Evolutionary conservation across 2,888 invertebrate species (phyloP).

Genomic region (Drosophila acutilabella): DNA sequence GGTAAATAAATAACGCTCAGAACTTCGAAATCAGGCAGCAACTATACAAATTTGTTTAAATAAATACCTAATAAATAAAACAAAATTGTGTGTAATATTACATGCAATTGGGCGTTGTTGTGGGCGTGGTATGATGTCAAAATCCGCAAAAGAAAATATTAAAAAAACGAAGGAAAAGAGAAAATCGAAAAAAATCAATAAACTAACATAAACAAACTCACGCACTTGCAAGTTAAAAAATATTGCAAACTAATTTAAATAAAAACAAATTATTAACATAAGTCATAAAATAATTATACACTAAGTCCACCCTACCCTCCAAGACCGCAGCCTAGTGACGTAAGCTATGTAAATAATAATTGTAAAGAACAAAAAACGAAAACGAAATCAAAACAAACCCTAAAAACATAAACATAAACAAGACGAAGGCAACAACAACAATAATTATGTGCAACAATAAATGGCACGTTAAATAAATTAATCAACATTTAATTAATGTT

Average conservation of each 20-base stretch:
- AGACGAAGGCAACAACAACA: conserved; percentile 42
- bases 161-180: conserved; percentile 27
- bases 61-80: conserved; percentile 26
- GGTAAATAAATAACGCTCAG: conserved; percentile 29
- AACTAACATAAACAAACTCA: conserved; percentile 60
- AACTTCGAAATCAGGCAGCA: conserved; percentile 33
- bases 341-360: conserved; percentile 77
- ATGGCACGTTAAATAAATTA: conserved; percentile 34
- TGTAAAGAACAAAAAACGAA: conserved; percentile 60
- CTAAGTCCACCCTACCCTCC: conserved; percentile 80
- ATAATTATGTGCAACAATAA: conserved; percentile 43
- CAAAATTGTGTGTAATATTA: conserved; percentile 13
- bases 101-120: conserved; percentile 7
- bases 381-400: conserved; percentile 17
- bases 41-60: conserved; percentile 35
- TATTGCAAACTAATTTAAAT: conserved; percentile 62
- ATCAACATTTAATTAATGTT: conserved; percentile 67
- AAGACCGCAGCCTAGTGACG: conserved; percentile 67
- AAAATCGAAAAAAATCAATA: conserved; percentile 55
- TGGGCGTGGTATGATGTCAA: conserved; percentile 34
- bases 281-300: conserved; percentile 70
- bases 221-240: conserved; percentile 52
- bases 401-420: conserved; percentile 19
- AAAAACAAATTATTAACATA: conserved; percentile 74
- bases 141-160: conserved; percentile 31